Evolutionary conservation across 2,797 vertebrate species (phyloP), one percentile per base, ranked within the genome.

Genomic region (Trichosurus vulpecula): DNA sequence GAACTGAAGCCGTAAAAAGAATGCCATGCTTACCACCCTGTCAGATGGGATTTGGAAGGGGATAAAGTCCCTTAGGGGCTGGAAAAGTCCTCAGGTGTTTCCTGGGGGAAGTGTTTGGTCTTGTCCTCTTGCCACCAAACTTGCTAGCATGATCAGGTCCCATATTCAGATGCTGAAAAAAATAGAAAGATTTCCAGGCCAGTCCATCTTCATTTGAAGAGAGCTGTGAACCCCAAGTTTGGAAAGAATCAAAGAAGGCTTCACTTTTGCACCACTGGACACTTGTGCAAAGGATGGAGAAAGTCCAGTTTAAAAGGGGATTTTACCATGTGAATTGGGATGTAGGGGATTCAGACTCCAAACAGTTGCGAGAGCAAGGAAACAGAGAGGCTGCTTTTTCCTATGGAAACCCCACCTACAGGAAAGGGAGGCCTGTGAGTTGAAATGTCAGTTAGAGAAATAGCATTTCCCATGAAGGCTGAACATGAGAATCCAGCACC

Each of bases 381-480:
- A 98, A 97, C 96, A 98, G 97, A 98, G 97, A 97, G 94, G 97
- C 97, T 91, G 98, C 97, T 97, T 98, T 98, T 99, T 99, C 99
- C 98, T 98, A 98, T 98, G 99, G 99, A 99, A 99, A 98, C 98
- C 98, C 98, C 99, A 98, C 99, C 99, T 98, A 99, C 99, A 99
- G 99, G 99, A 99, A 99, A 99, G 98, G 98, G 98, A 99, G 98
- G 98, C 97, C 96, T 96, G 61, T 92, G 97, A 74, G 95, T 96
- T 98, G 95, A 91, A 97, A 96, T 97, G 97, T 98, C 99, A 98
- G 96, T 97, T 96, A 98, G 97, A 96, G 97, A 97, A 97, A 97
- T 97, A 97, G 95, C 92, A 93, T 95, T 98, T 98, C 97, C 98
- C 74, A 94, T 94, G 97, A 94, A 97, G 35, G 95, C 94, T 4